Percentiles rank a stretch among this genome's conserved stretches.
phyloP scores from a whole-genome alignment of 2,888 invertebrate genomes.

The Petrolisthes cinctipes region DNA sequence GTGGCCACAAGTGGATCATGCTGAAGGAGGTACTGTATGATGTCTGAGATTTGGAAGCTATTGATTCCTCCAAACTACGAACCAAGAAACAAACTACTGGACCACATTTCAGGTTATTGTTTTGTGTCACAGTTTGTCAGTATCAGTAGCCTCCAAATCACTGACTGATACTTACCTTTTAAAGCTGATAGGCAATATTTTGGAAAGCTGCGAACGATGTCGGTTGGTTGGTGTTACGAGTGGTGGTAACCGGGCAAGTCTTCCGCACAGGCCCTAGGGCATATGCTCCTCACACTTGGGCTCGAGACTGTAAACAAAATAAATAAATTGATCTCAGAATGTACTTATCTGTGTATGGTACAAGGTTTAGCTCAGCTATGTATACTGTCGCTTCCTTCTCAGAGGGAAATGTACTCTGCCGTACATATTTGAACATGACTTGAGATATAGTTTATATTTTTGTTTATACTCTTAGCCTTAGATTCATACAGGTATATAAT shows the following conservation, averaged over 20 bases:
- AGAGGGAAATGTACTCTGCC: too few species aligned
- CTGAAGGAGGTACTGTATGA: too few species aligned
- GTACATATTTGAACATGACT: not conserved
- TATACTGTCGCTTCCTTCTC: not conserved
- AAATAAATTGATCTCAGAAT: not conserved
- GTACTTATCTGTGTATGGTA: not conserved
- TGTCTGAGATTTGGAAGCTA: too few species aligned
- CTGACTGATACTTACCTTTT: too few species aligned
- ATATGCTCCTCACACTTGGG: not conserved
- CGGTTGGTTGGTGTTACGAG: not conserved
- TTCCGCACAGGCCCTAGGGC: not conserved
- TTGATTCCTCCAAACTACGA: too few species aligned
- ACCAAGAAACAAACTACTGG: too few species aligned
- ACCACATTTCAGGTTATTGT: too few species aligned
- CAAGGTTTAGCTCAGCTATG: not conserved
- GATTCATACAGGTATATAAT: conserved; percentile 32
- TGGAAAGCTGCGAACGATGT: too few species aligned
- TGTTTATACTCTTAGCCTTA: not conserved
- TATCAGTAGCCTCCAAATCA: too few species aligned
- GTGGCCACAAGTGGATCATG: too few species aligned
- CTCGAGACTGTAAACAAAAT: not conserved
- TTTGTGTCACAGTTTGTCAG: too few species aligned
- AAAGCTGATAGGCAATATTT: not conserved
- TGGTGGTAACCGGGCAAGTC: conserved; percentile 4
- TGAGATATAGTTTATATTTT: not conserved